phyloP scores from a whole-genome alignment of 2,888 invertebrate genomes.

The Brenthis hecate region DNA sequence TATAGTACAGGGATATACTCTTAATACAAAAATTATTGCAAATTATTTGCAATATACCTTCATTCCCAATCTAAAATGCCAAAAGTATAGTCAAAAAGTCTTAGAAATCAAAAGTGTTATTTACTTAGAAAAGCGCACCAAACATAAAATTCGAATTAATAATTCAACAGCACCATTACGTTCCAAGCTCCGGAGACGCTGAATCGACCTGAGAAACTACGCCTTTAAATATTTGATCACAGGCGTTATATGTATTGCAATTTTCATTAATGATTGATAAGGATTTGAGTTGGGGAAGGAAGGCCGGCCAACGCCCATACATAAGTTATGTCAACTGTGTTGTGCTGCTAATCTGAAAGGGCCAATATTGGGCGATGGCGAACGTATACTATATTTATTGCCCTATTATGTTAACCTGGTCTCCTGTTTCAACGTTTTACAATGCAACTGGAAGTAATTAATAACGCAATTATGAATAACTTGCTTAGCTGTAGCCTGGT shows the following conservation, averaged over 20 bases:
- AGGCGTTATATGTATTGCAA: constrained; percentile 80
- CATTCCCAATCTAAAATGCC: neutral
- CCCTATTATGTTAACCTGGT: constrained; percentile 3
- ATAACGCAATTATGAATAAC: no score
- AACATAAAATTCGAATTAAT: constrained; percentile 77
- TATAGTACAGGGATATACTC: no score
- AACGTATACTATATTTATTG: constrained; percentile 32
- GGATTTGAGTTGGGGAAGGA: constrained; percentile 62
- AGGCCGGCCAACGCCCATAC: constrained; percentile 57
- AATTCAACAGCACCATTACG: constrained; percentile 74
- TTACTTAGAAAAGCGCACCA: constrained; percentile 61
- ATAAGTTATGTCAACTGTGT: constrained; percentile 62
- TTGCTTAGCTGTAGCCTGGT: no score
- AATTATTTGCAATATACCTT: neutral
- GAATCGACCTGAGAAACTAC: constrained; percentile 58
- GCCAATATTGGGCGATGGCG: constrained; percentile 55
- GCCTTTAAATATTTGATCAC: constrained; percentile 73
- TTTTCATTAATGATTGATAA: constrained; percentile 78
- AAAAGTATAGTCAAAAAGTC: constrained; percentile 17
- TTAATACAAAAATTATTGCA: no score
- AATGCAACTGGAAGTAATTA: no score
- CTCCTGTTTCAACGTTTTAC: neutral
- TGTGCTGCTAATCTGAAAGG: constrained; percentile 65
- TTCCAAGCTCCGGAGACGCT: constrained; percentile 45
- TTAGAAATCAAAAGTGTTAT: constrained; percentile 68